Evolutionary conservation across 2,888 invertebrate species (phyloP), one percentile per base, ranked within the genome.

Genomic region (Brachypalpus laphriformis): DNA sequence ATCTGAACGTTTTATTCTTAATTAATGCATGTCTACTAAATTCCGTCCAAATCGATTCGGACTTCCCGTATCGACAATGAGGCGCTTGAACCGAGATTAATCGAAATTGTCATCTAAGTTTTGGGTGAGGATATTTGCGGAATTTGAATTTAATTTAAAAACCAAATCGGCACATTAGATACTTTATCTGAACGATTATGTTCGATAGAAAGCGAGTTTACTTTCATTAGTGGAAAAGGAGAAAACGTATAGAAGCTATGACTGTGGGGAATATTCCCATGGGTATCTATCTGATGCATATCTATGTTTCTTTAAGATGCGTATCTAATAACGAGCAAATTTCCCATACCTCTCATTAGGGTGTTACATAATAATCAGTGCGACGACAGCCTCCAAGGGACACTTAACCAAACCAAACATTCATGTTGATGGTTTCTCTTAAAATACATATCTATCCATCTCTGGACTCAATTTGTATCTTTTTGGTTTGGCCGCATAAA

Each of bases 21-120:
- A 81, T 81, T 68, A 75, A 75, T 68, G 81, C 28, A 28, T 61
- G 74, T 74, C 80, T 59, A 66, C 42, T 74, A 68, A 81, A 61
- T 72, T 57, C 49, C 59, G 7, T 18, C 25, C 57, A 25, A n/a
- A 56, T 34, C 42, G 40, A 45, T 45, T 56, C 18, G 3, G 16
- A 40, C 51, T 51, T 51, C 61, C 42, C 49, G 59, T 68, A 34
- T 20, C 18, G 31, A 2, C 2, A 11, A 0, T 8, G 11, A 20
- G 57, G 16, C 47, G 61, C 47, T 65, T 57, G 31, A 18, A n/a
- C 8, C 40, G 20, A 63, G 77, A 47, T 56, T 42, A 70, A 77
- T 71, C 14, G 28, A 51, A 22, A 65, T 57, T 76, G 59, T 61
- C 40, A 42, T 47, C 16, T 42, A 7, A n/a, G 31, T n/a, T 37